phyloP scores from a whole-genome alignment of 2,888 invertebrate genomes.

The Drosophila putrida region DNA sequence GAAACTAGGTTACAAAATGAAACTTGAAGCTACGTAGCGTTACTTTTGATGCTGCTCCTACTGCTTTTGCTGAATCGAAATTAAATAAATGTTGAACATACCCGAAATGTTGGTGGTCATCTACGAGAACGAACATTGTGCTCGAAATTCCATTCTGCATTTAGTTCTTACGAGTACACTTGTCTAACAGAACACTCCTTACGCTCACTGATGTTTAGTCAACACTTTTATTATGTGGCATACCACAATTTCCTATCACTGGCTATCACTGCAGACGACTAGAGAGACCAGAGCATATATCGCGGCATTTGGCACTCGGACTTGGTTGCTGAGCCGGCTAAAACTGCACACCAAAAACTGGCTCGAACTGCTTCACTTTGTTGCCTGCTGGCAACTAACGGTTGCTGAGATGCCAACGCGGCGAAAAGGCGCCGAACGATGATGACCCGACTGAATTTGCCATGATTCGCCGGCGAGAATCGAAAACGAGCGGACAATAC shows the following conservation, averaged over 20 bases:
- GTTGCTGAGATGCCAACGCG: constrained; percentile 35
- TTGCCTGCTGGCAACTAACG: constrained; percentile 68
- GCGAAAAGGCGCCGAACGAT: constrained; percentile 39
- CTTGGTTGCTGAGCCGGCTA: constrained; percentile 52
- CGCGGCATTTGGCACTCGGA: constrained; percentile 35
- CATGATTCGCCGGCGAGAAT: constrained; percentile 24
- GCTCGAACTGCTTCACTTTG: constrained; percentile 73
- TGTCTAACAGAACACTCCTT: background rate
- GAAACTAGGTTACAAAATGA: constrained; percentile 73
- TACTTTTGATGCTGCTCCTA: constrained; percentile 28
- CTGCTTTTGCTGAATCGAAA: constrained; percentile 13
- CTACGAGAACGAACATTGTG: background rate
- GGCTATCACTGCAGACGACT: constrained; percentile 20
- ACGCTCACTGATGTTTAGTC: background rate
- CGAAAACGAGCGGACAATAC: constrained; percentile 31
- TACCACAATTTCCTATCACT: constrained; percentile 29
- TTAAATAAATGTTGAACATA: constrained; percentile 57
- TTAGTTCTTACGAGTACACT: constrained; percentile 6
- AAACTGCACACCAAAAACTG: constrained; percentile 38
- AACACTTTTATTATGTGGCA: constrained; percentile 13
- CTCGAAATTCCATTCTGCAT: background rate
- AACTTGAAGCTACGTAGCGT: constrained; percentile 56
- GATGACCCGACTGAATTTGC: constrained; percentile 26
- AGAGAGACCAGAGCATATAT: constrained; percentile 3
- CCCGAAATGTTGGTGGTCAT: constrained; percentile 36